These are phyloP conservation scores for Origma solitaria DNA, from an alignment of 2,113 vertebrate species.

Conservation along the genomic window DNA sequence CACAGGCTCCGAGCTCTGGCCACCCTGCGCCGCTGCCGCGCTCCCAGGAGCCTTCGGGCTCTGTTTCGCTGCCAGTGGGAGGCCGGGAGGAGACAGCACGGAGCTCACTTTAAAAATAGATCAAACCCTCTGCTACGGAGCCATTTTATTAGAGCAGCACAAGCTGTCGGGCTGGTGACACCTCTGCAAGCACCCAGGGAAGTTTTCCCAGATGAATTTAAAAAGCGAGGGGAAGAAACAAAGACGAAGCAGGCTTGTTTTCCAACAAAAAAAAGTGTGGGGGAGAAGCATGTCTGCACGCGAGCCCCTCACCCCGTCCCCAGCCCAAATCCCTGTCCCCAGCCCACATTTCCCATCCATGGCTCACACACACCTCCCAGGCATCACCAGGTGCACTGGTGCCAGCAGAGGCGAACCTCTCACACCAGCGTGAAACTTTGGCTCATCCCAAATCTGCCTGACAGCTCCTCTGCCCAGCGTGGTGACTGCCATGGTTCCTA, in stretches of 20 bases:
- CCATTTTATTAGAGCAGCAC: slow-evolving; percentile 46
- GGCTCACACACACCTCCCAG: not conserved
- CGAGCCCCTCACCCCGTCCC: rapidly evolving
- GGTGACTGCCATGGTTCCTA: not conserved
- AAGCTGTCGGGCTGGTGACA: slow-evolving; percentile 26
- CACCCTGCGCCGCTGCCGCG: rapidly evolving
- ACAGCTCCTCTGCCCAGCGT: not conserved
- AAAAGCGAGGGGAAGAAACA: not conserved
- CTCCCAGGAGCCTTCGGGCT: slow-evolving; percentile 29
- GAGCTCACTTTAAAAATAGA: slow-evolving; percentile 45
- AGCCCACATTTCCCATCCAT: not conserved
- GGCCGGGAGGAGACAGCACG: slow-evolving; percentile 2
- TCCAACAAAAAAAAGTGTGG: not conserved
- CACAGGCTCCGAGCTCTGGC: not conserved
- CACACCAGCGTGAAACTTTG: rapidly evolving
- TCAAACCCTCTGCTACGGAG: slow-evolving; percentile 40
- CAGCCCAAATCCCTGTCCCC: not conserved
- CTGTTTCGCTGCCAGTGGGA: not conserved
- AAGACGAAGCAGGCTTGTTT: not conserved
- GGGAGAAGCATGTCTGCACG: not conserved
- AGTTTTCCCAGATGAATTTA: not conserved
- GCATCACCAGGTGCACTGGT: not conserved
- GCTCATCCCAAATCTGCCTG: not conserved
- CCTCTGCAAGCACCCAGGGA: not conserved
- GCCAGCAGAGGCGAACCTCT: not conserved